These are phyloP conservation scores for Plebejus argus DNA, from an alignment of 2,888 invertebrate genomes.

Conservation along the genomic window DNA sequence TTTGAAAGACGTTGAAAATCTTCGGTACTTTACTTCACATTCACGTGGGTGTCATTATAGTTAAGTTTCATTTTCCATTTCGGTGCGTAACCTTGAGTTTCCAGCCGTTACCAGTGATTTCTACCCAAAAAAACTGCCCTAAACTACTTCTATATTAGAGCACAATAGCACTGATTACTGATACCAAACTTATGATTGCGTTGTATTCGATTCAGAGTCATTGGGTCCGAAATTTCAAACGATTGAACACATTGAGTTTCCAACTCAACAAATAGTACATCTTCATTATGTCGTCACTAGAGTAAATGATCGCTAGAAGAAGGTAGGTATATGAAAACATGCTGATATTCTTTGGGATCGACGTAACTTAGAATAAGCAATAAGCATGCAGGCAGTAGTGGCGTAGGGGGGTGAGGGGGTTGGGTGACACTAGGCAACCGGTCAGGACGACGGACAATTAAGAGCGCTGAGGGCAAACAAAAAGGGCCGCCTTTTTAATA, in stretches of 20 bases:
- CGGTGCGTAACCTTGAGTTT: not conserved
- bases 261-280: conserved; percentile 57
- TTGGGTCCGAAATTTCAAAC: conserved; percentile 53
- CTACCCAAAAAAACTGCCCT: conserved; percentile 24
- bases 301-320: not conserved
- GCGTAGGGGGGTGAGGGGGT: too few relatives aligned
- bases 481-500: too few relatives aligned
- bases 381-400: too few relatives aligned
- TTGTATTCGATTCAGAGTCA: conserved; percentile 42
- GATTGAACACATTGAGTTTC: conserved; percentile 58
- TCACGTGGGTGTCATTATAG: too few relatives aligned
- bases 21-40: too few relatives aligned
- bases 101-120: not conserved
- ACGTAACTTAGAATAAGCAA: too few relatives aligned
- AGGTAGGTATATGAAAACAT: not conserved
- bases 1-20: not conserved
- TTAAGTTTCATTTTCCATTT: not conserved
- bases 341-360: too few relatives aligned
- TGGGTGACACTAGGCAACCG: too few relatives aligned
- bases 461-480: too few relatives aligned
- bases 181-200: conserved; percentile 25
- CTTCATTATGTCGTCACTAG: conserved; percentile 43
- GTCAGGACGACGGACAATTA: too few relatives aligned
- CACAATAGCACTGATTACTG: conserved; percentile 18
- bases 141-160: conserved; percentile 41